Evolutionary conservation across 2,888 invertebrate genomes (phyloP).

Genomic region (Diaperis boleti): DNA sequence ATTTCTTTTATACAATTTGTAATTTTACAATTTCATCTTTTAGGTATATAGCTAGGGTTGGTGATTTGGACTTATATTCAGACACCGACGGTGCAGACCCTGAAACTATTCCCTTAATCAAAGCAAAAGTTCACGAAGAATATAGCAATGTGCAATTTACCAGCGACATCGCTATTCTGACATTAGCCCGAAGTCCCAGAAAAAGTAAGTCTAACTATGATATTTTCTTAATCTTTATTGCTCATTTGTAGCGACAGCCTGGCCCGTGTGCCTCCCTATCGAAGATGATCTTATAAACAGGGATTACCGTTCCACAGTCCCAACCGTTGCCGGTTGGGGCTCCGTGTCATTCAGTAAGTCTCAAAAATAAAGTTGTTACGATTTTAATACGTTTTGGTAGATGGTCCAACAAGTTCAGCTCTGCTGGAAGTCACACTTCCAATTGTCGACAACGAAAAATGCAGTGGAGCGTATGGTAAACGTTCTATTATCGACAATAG

Average conservation of each 20-base stretch:
- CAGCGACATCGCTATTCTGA: constrained; percentile 85
- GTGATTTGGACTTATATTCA: constrained; percentile 79
- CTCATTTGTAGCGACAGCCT: constrained; percentile 75
- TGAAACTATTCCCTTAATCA: constrained; percentile 73
- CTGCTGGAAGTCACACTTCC: constrained; percentile 81
- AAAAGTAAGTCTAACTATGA: too few relatives aligned
- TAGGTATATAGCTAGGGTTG: constrained; percentile 79
- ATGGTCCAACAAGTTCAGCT: constrained; percentile 74
- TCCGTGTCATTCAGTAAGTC: constrained; percentile 78
- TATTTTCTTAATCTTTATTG: too few relatives aligned
- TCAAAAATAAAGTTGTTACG: neutral
- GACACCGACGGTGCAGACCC: constrained; percentile 74
- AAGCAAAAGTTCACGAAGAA: constrained; percentile 74
- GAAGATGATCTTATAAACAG: constrained; percentile 68
- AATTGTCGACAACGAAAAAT: constrained; percentile 73
- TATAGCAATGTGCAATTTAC: constrained; percentile 74
- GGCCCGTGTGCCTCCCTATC: constrained; percentile 82
- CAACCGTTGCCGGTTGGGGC: constrained; percentile 89
- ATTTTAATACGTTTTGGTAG: constrained; percentile 64
- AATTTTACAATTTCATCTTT: constrained; percentile 44
- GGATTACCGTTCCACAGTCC: constrained; percentile 71
- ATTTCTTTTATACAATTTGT: neutral
- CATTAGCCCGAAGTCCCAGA: constrained; percentile 65
- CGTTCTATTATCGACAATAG: constrained; percentile 73
- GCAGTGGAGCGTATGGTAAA: constrained; percentile 70